Conservation (phyloP, 2,113 vertebrate genomes). For the Tragelaphus buxtoni region DNA sequence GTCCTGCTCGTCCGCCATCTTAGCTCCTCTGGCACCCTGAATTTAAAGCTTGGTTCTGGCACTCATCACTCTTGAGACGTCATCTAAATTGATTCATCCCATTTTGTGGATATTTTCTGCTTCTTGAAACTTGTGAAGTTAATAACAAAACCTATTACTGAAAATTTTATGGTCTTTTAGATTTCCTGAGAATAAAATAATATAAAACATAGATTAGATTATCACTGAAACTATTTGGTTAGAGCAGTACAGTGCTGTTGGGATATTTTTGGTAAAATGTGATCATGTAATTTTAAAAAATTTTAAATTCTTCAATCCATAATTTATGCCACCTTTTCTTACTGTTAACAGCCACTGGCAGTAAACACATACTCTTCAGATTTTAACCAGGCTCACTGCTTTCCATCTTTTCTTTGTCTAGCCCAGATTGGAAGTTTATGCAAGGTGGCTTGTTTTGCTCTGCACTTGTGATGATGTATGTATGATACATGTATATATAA, state of each 20-base stretch:
- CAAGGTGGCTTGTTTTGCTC: neutral
- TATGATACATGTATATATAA: neutral
- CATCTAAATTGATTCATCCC: neutral
- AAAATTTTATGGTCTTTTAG: neutral
- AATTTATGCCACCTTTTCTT: neutral
- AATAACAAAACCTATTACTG: neutral
- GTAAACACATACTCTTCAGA: neutral
- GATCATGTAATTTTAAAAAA: neutral
- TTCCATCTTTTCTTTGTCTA: neutral
- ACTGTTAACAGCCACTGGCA: neutral
- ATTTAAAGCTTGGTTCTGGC: neutral
- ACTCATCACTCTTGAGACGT: neutral
- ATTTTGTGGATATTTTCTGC: neutral
- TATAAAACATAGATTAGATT: neutral
- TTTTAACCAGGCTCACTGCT: neutral
- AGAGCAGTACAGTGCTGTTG: neutral
- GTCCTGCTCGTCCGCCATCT: no score
- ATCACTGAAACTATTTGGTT: neutral
- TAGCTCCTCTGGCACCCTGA: neutral
- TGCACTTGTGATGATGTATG: neutral
- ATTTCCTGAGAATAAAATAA: neutral
- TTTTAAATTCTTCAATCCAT: neutral
- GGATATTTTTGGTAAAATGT: neutral
- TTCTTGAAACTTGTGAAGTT: neutral
- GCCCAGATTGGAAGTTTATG: neutral